Conservation (phyloP, 2,888 invertebrate species). For the Heliconius ethilla region DNA sequence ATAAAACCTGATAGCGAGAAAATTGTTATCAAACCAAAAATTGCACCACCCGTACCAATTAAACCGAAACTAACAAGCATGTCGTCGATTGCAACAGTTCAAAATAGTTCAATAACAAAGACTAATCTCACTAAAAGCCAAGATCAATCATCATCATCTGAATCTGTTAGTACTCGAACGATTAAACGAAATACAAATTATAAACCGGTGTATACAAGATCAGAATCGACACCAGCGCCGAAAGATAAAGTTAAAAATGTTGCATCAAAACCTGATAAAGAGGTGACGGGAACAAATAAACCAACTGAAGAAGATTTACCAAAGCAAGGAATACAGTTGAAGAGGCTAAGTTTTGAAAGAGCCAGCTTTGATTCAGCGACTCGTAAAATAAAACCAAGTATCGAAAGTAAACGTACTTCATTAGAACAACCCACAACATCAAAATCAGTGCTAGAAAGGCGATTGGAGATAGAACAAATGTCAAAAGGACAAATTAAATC, state of each 20-base stretch:
- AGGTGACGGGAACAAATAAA: conserved; percentile 45
- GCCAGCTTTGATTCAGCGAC: conserved; percentile 76
- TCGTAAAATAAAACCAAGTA: conserved; percentile 61
- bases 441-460: conserved; percentile 74
- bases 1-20: conserved; percentile 45
- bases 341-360: conserved; percentile 75
- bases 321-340: conserved; percentile 68
- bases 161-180: conserved; percentile 61
- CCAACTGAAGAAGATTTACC: conserved; percentile 47
- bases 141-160: conserved; percentile 60
- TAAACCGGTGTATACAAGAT: conserved; percentile 56
- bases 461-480: conserved; percentile 75
- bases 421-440: conserved; percentile 66
- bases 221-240: conserved; percentile 57
- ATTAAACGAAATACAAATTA: conserved; percentile 61
- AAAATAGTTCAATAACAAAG: conserved; percentile 53
- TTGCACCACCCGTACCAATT: conserved; percentile 85
- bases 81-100: conserved; percentile 51
- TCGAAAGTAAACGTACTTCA: conserved; percentile 57
- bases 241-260: conserved; percentile 50
- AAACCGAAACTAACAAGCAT: conserved; percentile 80
- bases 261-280: conserved; percentile 32
- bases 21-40: conserved; percentile 72
- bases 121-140: conserved; percentile 51
- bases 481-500: conserved; percentile 62